phyloP scores from a whole-genome alignment of 2,113 vertebrate species.

The Salvelinus sp. region DNA sequence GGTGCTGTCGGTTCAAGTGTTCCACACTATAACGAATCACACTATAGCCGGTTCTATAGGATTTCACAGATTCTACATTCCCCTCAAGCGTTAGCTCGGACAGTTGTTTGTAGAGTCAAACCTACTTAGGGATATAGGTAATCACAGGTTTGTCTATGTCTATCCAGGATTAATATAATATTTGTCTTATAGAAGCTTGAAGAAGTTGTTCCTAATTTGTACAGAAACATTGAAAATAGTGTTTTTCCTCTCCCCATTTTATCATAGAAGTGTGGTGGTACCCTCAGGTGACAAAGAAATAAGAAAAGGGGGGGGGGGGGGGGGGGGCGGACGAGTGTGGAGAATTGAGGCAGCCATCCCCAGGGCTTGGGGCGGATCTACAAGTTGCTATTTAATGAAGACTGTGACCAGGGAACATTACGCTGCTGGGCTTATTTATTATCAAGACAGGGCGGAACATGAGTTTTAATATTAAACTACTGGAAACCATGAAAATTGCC shows the following conservation, averaged over 20 bases:
- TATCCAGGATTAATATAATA: no score
- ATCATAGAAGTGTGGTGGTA: neutral
- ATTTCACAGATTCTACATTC: neutral
- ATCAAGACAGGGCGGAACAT: conserved; percentile 56
- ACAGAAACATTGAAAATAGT: conserved; percentile 3
- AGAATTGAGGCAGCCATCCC: conserved; percentile 56
- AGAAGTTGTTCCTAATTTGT: no score
- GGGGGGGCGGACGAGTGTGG: conserved; percentile 8
- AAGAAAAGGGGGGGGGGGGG: neutral
- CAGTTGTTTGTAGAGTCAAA: neutral
- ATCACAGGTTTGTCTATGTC: neutral
- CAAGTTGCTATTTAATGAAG: conserved; percentile 66
- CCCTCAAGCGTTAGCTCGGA: neutral
- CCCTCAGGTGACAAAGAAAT: conserved; percentile 44
- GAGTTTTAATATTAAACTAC: conserved; percentile 69
- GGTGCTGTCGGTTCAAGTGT: conserved; percentile 73
- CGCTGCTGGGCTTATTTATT: conserved; percentile 53
- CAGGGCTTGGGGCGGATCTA: conserved; percentile 49
- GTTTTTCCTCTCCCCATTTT: neutral
- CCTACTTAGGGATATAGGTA: neutral
- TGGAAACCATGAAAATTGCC: conserved; percentile 58
- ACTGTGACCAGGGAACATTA: conserved; percentile 60
- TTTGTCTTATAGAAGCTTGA: no score
- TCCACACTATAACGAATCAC: neutral
- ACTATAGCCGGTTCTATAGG: no score